A percentile compares a stretch with the other conserved stretches of the same genome.
These are phyloP conservation scores for Pollenia labialis DNA, from an alignment of 2,888 invertebrate species.

Conservation along the genomic window DNA sequence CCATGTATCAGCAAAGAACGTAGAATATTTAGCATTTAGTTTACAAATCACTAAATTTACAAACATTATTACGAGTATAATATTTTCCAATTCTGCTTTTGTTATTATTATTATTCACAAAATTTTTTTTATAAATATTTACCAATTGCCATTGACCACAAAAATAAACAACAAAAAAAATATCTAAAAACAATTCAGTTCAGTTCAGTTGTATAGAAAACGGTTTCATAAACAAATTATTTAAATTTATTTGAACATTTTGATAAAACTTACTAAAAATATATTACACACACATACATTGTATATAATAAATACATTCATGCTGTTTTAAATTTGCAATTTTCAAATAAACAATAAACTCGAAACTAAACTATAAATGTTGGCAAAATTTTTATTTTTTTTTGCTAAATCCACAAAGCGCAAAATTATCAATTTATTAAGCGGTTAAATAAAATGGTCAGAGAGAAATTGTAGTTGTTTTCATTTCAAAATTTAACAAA, in stretches of 20 bases:
- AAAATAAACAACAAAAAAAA: conserved; percentile 44
- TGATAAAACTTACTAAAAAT: conserved; percentile 39
- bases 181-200: conserved; percentile 37
- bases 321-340: conserved; percentile 13
- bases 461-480: background rate
- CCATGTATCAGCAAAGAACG: background rate
- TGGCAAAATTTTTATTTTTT: background rate
- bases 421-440: conserved; percentile 63
- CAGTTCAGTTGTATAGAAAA: conserved; percentile 16
- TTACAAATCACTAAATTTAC: conserved; percentile 29
- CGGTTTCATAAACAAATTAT: conserved; percentile 60
- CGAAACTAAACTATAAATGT: background rate
- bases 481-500: background rate
- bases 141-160: conserved; percentile 46
- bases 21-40: background rate
- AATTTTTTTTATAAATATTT: conserved; percentile 33
- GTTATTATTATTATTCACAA: conserved; percentile 2
- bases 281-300: background rate
- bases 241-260: conserved; percentile 57
- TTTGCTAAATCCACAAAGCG: conserved; percentile 35
- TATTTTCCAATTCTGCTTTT: background rate
- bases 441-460: conserved; percentile 56
- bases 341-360: conserved; percentile 26
- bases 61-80: conserved; percentile 17
- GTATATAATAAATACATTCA: background rate